phyloP scores from a whole-genome alignment of 2,888 invertebrate species.

The Schizaphis graminum region DNA sequence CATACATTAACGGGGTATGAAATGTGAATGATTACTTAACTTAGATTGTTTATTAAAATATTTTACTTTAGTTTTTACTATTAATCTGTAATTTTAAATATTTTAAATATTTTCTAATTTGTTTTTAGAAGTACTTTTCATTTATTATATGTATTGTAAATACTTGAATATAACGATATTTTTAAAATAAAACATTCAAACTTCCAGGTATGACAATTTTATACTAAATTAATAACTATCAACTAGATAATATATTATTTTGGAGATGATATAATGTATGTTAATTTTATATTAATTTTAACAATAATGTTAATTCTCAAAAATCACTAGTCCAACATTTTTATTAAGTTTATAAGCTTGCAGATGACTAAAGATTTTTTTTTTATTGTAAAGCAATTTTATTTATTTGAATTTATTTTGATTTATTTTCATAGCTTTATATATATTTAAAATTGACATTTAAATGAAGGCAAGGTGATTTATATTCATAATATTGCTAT shows the following conservation, averaged over 20 bases:
- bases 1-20: neutral
- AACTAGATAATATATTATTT: neutral
- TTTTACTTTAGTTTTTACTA: neutral
- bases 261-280: neutral
- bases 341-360: neutral
- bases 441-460: neutral
- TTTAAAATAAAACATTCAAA: neutral
- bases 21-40: neutral
- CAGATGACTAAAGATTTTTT: neutral
- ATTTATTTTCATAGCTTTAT: neutral
- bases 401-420: neutral
- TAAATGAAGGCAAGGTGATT: neutral
- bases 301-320: neutral
- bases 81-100: neutral
- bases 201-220: neutral
- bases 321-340: neutral
- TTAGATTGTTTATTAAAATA: neutral
- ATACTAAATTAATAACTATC: neutral
- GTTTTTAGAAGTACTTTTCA: neutral
- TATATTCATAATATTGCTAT: neutral
- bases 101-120: neutral
- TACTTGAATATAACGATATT: neutral
- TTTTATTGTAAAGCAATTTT: neutral
- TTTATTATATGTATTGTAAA: neutral
- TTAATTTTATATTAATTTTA: neutral